phyloP scores from a whole-genome alignment of 1,140 invertebrate genomes.

The Calephelis virginiensis region DNA sequence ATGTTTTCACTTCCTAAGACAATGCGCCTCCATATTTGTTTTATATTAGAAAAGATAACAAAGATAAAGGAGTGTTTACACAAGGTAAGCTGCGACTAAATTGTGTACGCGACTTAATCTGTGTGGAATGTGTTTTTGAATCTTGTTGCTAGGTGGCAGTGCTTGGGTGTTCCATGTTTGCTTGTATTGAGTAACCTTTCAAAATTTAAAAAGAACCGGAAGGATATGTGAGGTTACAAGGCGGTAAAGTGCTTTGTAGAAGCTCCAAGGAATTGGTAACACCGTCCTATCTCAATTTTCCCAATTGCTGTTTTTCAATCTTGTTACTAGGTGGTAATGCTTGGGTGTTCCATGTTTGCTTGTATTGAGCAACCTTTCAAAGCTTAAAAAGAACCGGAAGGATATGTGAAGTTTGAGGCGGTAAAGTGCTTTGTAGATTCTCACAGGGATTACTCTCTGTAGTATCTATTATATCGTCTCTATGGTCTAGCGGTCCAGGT shows the following conservation, averaged over 20 bases:
- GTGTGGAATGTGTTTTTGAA: not conserved
- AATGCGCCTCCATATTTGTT: conserved; percentile 6
- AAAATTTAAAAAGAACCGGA: not conserved
- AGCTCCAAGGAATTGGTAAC: too few relatives aligned
- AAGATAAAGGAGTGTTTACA: not conserved
- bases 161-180: not conserved
- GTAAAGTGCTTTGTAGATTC: too few relatives aligned
- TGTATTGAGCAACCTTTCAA: not conserved
- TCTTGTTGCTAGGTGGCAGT: not conserved
- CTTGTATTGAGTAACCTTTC: not conserved
- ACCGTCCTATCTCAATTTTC: too few relatives aligned
- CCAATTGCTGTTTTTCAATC: not conserved
- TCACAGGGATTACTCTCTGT: too few relatives aligned
- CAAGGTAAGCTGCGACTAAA: not conserved
- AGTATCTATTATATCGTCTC: too few relatives aligned
- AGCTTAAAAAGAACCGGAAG: not conserved
- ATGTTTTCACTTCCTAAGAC: conserved; percentile 4
- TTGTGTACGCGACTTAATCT: not conserved
- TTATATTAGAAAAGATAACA: conserved; percentile 12
- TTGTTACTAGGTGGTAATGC: conserved; percentile 1
- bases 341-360: not conserved
- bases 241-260: too few relatives aligned
- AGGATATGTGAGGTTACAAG: too few relatives aligned
- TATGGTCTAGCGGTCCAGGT: too few relatives aligned
- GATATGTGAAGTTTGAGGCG: too few relatives aligned